Base-by-base conservation (phyloP, 2,888 invertebrate species). In the Scelioninae gen. 1 region DNA sequence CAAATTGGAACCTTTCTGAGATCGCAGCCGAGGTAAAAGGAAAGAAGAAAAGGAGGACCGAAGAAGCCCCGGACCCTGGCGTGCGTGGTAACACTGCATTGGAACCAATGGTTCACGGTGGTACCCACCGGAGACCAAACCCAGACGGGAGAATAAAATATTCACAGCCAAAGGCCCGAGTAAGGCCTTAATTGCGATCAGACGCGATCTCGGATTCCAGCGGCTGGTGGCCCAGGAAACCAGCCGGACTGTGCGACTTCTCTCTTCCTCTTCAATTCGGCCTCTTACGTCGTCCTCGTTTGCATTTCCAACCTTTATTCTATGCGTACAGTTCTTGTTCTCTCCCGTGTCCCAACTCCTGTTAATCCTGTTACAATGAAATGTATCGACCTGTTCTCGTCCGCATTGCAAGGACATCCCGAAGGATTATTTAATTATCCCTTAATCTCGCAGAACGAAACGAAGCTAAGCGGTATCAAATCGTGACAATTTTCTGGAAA, bases 121-220 rank as follows among this genome's bases (percentile, higher is more conserved):
- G 80, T 79, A 72, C 51, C 71, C 71, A 31, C 58, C 51, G 47
- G 56, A 63, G 68, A 68, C 69, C 65, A 53, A 49, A 72, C 32
- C 74, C 75, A 75, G 65, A 80, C 60, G 68, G 69, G 38, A 86
- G 91, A 90, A 91, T 92, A 91, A 91, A 92, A 92, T 91, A 92
- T 91, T 92, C 91, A 90, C 91, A 90, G 91, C 89, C 89, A 83
- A 86, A 77, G 88, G 88, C 85, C 91, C 88, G 88, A 90, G 89
- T 76, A 63, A 88, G 86, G 90, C 91, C 92, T 92, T 92, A 92
- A 91, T 92, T 91, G 91, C 92, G 91, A 91, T 92, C 92, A 90
- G 91, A 92, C 92, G 92, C 91, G 92, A 92, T 92, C 92, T 92
- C 91, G 90, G 90, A 92, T 92, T 92, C 92, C 92, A 90, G 87